Evolutionary conservation across 2,797 vertebrate genomes (phyloP), one percentile per base, ranked within the genome.

Genomic region (Odontamblyopus rebecca): DNA sequence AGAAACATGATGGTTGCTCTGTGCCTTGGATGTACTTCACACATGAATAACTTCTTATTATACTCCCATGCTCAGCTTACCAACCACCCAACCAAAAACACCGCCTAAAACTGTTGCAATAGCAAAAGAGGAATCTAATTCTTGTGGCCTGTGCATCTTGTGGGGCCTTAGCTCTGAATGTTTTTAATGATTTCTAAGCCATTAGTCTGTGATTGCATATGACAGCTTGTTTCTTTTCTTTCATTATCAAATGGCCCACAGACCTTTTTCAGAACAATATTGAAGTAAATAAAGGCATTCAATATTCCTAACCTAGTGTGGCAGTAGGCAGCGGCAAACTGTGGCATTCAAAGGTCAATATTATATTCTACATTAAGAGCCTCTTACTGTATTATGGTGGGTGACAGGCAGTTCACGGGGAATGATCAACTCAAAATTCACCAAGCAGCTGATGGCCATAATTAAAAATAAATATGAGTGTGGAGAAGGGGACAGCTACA

Each of bases 291-390:
- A 50, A 67, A 19, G 7, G 23, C 19, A 56, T 32, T 35, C 44
- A 62, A 77, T 69, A 77, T 87, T 82, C 76, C 23, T 30, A 6
- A 72, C 67, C 76, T 59, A 35, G 27, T 27, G 67, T 72, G 70
- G 75, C 81, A 79, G 76, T 72, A 82, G 72, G 75, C 81, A 16
- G 74, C 77, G 60, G 77, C 83, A 86, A 82, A 84, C 75, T 75
- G 82, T 88, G 87, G 81, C 85, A 87, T 88, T 89, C 85, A 91
- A 91, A 92, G 84, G 90, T 91, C 88, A 86, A 85, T 69, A 68
- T 48, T 15, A 73, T 78, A 73, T 86, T 79, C 7, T 12, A 79
- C 76, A 89, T 89, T 91, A 88, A 88, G 88, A 84, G 68, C 78
- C 8, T 11, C 30, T 80, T 77, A 75, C 79, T 89, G 73, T 79